phyloP scores from a whole-genome alignment of 2,888 invertebrate genomes.

The Digitonthophagus gazella region DNA sequence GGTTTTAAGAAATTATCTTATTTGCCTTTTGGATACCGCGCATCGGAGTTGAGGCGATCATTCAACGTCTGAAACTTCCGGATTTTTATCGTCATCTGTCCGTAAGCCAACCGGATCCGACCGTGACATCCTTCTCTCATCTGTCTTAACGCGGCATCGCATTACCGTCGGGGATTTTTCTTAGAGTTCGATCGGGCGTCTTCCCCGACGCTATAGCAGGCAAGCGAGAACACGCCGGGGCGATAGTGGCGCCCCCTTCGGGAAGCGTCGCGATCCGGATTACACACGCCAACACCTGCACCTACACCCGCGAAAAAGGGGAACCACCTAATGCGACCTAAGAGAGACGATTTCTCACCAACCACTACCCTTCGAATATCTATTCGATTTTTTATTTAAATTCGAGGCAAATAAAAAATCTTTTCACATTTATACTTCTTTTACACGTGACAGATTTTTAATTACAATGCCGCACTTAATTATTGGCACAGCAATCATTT shows the following conservation, averaged over 20 bases:
- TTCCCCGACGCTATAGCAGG: not conserved
- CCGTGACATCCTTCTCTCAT: conserved; percentile 47
- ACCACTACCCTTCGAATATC: not conserved
- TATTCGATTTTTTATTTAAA: not conserved
- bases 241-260: conserved; percentile 1
- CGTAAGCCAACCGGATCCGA: conserved; percentile 39
- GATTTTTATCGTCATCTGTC: conserved; percentile 38
- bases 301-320: not conserved
- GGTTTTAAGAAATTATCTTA: too few species aligned
- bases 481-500: too few species aligned
- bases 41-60: conserved; percentile 36
- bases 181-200: not conserved
- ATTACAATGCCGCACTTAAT: too few species aligned
- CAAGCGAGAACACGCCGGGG: not conserved
- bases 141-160: conserved; percentile 40
- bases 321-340: conserved; percentile 2
- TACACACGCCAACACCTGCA: conserved; percentile 9
- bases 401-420: not conserved
- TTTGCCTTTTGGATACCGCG: too few species aligned
- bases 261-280: conserved; percentile 5
- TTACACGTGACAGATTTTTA: not conserved
- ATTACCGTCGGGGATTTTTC: conserved; percentile 36
- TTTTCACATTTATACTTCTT: not conserved
- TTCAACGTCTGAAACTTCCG: conserved; percentile 41
- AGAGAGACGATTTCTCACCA: not conserved